Evolutionary conservation across 2,113 vertebrate genomes (phyloP).

Genomic region (Sterrhoptilus dennistouni): DNA sequence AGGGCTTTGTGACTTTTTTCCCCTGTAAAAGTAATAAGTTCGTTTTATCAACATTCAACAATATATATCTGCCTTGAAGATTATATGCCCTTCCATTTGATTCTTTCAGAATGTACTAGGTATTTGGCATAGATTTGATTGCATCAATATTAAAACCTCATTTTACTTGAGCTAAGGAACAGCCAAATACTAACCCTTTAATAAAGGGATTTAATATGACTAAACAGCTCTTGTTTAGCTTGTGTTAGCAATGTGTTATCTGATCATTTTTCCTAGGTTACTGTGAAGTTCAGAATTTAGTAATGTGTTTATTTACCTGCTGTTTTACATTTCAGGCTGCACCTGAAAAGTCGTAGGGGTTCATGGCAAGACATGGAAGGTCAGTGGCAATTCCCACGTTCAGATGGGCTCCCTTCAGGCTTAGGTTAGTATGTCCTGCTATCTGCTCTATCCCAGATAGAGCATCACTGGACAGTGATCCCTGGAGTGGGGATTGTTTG

Average conservation of each 20-base stretch:
- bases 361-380: background rate
- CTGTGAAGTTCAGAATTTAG: background rate
- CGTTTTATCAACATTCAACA: background rate
- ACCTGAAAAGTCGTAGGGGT: background rate
- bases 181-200: background rate
- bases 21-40: background rate
- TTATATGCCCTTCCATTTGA: background rate
- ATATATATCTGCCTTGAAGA: background rate
- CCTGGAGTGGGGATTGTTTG: background rate
- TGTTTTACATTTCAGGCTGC: background rate
- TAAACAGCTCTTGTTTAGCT: background rate
- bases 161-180: background rate
- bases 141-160: background rate
- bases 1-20: rapidly evolving
- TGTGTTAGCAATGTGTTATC: background rate
- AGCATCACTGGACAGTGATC: rapidly evolving
- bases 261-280: background rate
- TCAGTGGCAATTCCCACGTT: background rate
- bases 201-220: background rate
- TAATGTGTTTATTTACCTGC: background rate
- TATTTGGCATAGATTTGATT: background rate
- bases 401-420: background rate
- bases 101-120: background rate
- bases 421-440: background rate
- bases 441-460: background rate